Base-by-base conservation (phyloP, 1,140 invertebrate genomes). In the Trichoplusia ni region DNA sequence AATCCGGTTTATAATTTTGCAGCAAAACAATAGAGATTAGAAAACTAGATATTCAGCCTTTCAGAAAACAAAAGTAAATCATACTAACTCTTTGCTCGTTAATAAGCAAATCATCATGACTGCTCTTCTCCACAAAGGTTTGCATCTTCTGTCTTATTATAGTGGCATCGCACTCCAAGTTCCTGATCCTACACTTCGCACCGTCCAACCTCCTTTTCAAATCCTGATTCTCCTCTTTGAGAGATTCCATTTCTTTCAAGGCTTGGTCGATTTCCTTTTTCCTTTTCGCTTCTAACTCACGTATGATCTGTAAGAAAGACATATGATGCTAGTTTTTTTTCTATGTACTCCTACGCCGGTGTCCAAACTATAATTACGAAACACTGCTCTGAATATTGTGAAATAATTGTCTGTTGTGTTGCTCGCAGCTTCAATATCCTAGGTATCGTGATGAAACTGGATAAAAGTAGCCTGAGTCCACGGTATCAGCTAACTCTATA, bases 131-230 rank as follows among this genome's bases (percentile, higher is more conserved):
- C 2, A 91, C 79, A 33, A 93, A 79, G 6, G 91, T 87, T 23
- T 87, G 84, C 59, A 92, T 85, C 66, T 92, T 92, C 16, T 86
- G 83, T 66, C 91, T 91, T 1, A 91, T 69, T 0, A 67, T 71
- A 2, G 75, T 83, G 1, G 88, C 65, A 58, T 94, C 93, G 42
- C 90, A 91, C 70, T 93, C 92, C 6, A 94, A 77, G 59, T 92
- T 92, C 75, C 90, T 91, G 33, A 91, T 91, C 69, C 93, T 89
- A 31, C 92, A 92, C 69, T 80, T 91, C 2, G 90, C 78, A 6
- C 89, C 91, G 5, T 94, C 93, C 1, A 93, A 64, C 79, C 93
- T 94, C 33, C 87, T 92, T 47, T 92, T 93, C 3, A 92, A 65
- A 0, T 92, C 91, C 18, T 89, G 85, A 60, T 92, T 82, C 51